Base-by-base conservation (phyloP, 2,888 invertebrate genomes). In the Ashinkailepas kermadecensis region DNA sequence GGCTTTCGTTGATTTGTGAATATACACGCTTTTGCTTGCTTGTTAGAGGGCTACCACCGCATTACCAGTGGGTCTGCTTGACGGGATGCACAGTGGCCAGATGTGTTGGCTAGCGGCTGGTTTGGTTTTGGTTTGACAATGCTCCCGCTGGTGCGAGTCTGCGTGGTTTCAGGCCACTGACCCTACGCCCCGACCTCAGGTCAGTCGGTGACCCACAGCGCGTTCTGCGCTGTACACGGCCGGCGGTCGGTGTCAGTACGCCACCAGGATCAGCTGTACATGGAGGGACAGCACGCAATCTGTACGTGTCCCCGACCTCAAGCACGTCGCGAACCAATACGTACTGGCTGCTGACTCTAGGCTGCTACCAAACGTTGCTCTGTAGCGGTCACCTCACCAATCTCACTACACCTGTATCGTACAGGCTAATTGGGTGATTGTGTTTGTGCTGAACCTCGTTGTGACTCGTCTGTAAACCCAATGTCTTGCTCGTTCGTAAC, bases 211-310 rank as follows among this genome's bases (percentile, higher is more conserved):
- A 10, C 74, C 13, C 9, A 18, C 56, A 21, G 21, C 74, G 10
- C 74, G 2, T 56, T 18, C 74, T 74, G 74, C 56, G 74, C 74
- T 56, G 74, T 74, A 18, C 74, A 74, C 74, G 74, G 74, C 4
- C 74, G 56, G 10, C 74, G 74, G 9, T 56, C 74, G 21, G 74
- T 74, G 80, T 39, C 57, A 59, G 59, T 58, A 56, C 67, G 21
- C 82, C 64, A 83, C 65, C 74, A 83, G 81, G 78, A 82, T 83
- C n/a, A 84, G 83, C 79, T 84, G 83, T 81, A 74, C 83, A n/a
- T 70, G 74, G 67, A 82, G 84, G 83, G 83, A 80, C 79, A 84
- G 85, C 64, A 83, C 83, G n/a, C 82, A 83, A 13, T 78, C 81
- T 13, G 83, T 74, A 74, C 74, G 74, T 64, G 79, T 81, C 25